Base-by-base conservation (phyloP, 2,797 vertebrate genomes). In the Schizopygopsis malacanthus region DNA sequence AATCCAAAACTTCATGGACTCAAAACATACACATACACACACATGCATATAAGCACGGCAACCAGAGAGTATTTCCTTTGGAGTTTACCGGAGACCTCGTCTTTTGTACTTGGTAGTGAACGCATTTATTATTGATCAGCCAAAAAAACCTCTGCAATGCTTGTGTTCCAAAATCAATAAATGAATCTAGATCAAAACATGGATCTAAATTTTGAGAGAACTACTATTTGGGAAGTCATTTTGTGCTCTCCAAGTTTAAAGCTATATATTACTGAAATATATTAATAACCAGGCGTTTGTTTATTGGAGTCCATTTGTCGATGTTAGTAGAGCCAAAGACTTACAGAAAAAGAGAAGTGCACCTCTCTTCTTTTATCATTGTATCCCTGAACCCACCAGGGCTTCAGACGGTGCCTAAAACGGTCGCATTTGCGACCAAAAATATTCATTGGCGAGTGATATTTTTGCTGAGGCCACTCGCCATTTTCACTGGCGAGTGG, bases 1-100 rank as follows among this genome's bases (percentile, higher is more conserved):
- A 15, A 13, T 47, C 52, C 25, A 50, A 71, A 79, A 71, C 50
- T 86, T 80, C 41, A 45, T 67, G 6, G 25, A 56, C 39, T 63
- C 43, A 10, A 63, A 52, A 52, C 43, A 45, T 11, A 45, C 43
- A 43, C n/a, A 78, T 13, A 39, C 28, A 75, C 79, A 69, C 72
- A 47, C 45, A 76, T 15, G 39, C 56, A 69, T 6, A 65, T 69
- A 71, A 15, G 41, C 41, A 67, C 18, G 15, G 61, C 28, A 28
- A 28, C 22, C 56, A 39, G 72, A 54, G 45, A 83, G 59, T 37
- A 25, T 41, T 33, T 47, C 18, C 5, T 83, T 50, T 52, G 20
- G 6, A 52, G 28, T 47, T 63, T 4, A 45, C 7, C 13, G 15
- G 50, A n/a, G 50, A 52, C 12, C 67, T 71, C 1, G 33, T 71